Evolutionary conservation across 1,140 invertebrate genomes (phyloP), one percentile per base, ranked within the genome.

Genomic region (Apocrypta bakeri): DNA sequence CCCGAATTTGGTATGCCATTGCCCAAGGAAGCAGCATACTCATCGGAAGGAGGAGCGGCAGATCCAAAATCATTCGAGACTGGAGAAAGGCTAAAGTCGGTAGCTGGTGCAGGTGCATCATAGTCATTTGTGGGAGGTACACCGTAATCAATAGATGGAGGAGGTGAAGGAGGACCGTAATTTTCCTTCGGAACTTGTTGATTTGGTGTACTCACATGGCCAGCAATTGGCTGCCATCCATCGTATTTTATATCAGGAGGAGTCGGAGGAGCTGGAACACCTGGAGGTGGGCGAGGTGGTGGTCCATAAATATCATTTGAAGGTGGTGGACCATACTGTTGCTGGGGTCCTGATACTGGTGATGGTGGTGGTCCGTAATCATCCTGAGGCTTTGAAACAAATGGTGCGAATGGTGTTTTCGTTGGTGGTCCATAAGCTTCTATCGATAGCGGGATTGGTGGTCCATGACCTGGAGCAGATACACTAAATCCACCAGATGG

Each of bases 151-250:
- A 63, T 61, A 12, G 42, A 66, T 40, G 79, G 79, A 14, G 42
- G 21, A 29, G 37, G 64, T 29, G 37, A 37, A 25, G 77, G 84
- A 2, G 33, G 81, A 81, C 77, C 82, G 78, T 83, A 86, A 9
- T 66, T 68, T 37, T 85, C 63, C 40, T 75, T n/a, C 9, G 64
- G 63, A 29, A 82, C 17, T 71, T 83, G 72, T n/a, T 76, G 71
- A 27, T 71, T 40, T 63, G 37, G 63, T 27, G 42, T 0, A n/a
- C 40, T 74, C 14, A 93, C 87, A 27, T 93, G 90, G 48, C 95
- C 95, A 40, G 95, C 94, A 66, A 97, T 96, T 21, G 96, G 96
- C 86, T 96, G 96, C 96, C 96, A 97, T 40, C 96, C 96, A 84
- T 97, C 96, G 86, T 96, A 97, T 79, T 95, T 93, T 9, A 96